Conservation (phyloP, 2,888 invertebrate genomes). For the Drosophila meridiana region DNA sequence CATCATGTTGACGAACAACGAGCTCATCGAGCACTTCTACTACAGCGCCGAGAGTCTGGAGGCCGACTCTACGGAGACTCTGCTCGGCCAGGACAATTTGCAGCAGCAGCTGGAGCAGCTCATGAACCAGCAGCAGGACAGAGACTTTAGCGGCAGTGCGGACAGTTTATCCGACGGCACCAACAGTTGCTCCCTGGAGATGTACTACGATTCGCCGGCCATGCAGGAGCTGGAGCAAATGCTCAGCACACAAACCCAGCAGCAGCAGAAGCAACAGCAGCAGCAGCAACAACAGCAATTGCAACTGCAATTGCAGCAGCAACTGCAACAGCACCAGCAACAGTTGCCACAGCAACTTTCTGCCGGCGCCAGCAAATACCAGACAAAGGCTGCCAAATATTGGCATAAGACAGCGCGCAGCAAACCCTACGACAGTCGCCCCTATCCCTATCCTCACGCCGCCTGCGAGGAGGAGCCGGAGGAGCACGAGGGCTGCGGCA, state of each 20-base stretch:
- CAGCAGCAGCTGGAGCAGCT: slow-evolving; percentile 64
- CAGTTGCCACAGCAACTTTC: slow-evolving; percentile 4
- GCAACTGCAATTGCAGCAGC: background rate
- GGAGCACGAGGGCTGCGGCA: slow-evolving; percentile 29
- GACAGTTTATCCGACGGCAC: slow-evolving; percentile 69
- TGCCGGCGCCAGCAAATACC: slow-evolving; percentile 18
- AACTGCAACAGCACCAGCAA: slow-evolving; percentile 22
- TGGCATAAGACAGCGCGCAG: slow-evolving; percentile 47
- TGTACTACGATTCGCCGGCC: slow-evolving; percentile 57
- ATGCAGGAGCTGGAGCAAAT: slow-evolving; percentile 69
- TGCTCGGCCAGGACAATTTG: slow-evolving; percentile 36
- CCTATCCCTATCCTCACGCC: slow-evolving; percentile 9
- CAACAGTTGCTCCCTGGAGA: slow-evolving; percentile 53
- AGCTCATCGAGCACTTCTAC: slow-evolving; percentile 63
- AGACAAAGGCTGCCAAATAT: slow-evolving; percentile 46
- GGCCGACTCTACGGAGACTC: slow-evolving; percentile 32
- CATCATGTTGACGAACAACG: slow-evolving; percentile 65
- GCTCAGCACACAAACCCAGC: slow-evolving; percentile 44
- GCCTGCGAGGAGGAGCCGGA: slow-evolving; percentile 4
- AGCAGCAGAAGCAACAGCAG: slow-evolving; percentile 30
- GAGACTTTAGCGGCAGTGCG: slow-evolving; percentile 56
- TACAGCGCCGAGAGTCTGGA: slow-evolving; percentile 43
- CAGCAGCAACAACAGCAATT: slow-evolving; percentile 19
- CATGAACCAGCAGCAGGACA: slow-evolving; percentile 49
- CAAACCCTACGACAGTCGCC: slow-evolving; percentile 47